These are phyloP conservation scores for Onchidella celtica DNA, from an alignment of 2,888 invertebrate species.

Conservation along the genomic window DNA sequence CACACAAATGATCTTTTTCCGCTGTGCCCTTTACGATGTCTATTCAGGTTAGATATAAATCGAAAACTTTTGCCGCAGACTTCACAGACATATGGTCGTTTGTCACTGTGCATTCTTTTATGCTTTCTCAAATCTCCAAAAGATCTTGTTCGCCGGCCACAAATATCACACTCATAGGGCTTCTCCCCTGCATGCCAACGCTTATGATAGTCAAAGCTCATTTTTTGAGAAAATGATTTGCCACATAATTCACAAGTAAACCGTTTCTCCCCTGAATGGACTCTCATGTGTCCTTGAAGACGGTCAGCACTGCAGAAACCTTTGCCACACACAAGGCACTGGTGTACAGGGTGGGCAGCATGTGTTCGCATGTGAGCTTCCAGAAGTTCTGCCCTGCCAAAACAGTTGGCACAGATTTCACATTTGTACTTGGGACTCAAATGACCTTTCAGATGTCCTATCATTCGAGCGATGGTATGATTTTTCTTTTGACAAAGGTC, in stretches of 20 bases:
- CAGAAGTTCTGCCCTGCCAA: constrained; percentile 35
- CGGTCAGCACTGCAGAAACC: constrained; percentile 38
- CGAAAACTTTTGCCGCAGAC: constrained; percentile 34
- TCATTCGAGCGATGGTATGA: constrained; percentile 40
- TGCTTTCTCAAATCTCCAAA: constrained; percentile 45
- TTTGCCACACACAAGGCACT: constrained; percentile 34
- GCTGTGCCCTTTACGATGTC: constrained; percentile 34
- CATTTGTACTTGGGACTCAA: constrained; percentile 34
- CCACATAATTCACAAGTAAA: constrained; percentile 43
- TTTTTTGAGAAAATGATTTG: constrained; percentile 32
- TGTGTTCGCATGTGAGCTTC: constrained; percentile 37
- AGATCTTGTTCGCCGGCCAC: constrained; percentile 29
- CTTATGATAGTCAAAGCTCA: constrained; percentile 35
- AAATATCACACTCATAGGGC: constrained; percentile 41
- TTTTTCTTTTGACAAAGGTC: constrained; percentile 46
- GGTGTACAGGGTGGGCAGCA: constrained; percentile 31
- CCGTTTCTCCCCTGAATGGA: constrained; percentile 41
- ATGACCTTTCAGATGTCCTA: constrained; percentile 42
- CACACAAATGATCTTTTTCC: constrained; percentile 41
- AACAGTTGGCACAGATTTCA: constrained; percentile 46
- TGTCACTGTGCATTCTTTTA: constrained; percentile 45
- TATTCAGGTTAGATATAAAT: constrained; percentile 29
- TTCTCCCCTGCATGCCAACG: constrained; percentile 42
- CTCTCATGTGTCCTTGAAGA: constrained; percentile 41
- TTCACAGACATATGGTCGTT: constrained; percentile 39